Conservation (phyloP, 2,888 invertebrate genomes). For the Leptinotarsa rubiginosa region DNA sequence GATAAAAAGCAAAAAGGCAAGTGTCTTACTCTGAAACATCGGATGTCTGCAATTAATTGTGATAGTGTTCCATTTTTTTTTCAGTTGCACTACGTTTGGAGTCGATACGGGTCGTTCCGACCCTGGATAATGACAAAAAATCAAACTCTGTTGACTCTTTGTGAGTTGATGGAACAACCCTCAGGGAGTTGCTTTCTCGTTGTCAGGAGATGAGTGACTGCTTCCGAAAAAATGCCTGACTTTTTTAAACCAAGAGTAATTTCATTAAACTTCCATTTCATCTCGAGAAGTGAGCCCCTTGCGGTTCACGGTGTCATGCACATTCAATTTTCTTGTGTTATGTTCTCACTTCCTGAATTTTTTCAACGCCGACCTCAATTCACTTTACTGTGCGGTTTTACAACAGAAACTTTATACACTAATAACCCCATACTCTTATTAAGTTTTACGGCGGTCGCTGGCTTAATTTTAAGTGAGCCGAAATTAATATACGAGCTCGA, state of each 20-base stretch:
- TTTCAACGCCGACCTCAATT: constrained; percentile 8
- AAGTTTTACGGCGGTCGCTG: constrained; percentile 12
- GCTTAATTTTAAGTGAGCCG: constrained; percentile 10
- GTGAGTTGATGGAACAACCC: background rate
- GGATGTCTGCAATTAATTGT: no score
- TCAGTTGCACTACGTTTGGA: no score
- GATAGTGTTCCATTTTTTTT: no score
- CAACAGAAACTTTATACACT: constrained; percentile 6
- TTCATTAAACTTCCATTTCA: constrained; percentile 11
- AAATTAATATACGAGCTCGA: constrained; percentile 22
- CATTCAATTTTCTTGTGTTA: constrained; percentile 18
- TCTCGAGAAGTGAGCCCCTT: background rate
- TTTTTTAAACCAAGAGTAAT: constrained; percentile 7
- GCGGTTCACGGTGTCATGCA: constrained; percentile 11
- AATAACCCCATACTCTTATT: constrained; percentile 9
- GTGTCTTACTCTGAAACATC: no score
- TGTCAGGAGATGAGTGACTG: background rate
- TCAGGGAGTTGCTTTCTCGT: background rate
- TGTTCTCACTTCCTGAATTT: constrained; percentile 17
- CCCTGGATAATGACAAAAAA: background rate
- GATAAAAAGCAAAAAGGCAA: no score
- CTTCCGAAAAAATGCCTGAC: background rate
- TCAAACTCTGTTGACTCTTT: background rate
- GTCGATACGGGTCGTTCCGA: no score
- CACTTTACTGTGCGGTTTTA: constrained; percentile 15